Evolutionary conservation across 2,888 invertebrate genomes (phyloP).

Genomic region (Archips crataeganus): DNA sequence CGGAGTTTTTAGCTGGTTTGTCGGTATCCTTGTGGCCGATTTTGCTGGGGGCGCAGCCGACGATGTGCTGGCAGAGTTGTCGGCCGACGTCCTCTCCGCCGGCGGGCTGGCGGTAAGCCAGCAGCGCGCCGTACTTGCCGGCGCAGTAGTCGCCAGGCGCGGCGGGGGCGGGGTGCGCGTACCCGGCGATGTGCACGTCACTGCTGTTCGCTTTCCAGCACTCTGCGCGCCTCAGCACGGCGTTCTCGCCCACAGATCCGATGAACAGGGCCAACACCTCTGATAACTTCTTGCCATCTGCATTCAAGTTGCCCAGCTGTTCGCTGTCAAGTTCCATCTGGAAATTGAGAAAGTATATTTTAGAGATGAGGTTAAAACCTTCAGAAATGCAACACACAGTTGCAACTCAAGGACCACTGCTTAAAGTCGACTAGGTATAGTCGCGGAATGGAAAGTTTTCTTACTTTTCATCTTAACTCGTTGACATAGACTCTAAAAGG

Average conservation of each 20-base stretch:
- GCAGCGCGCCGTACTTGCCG: slow-evolving; percentile 94
- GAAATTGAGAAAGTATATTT: slow-evolving; percentile 51
- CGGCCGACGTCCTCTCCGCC: slow-evolving; percentile 86
- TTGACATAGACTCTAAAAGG: too few relatives aligned
- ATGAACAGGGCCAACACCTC: slow-evolving; percentile 95
- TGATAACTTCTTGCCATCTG: slow-evolving; percentile 89
- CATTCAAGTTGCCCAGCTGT: slow-evolving; percentile 87
- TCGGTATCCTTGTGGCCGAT: slow-evolving; percentile 89
- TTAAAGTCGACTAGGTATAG: too few relatives aligned
- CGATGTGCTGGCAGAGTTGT: slow-evolving; percentile 96
- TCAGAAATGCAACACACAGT: background rate
- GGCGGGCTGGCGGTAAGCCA: slow-evolving; percentile 87
- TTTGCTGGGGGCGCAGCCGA: slow-evolving; percentile 93
- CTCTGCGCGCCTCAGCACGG: slow-evolving; percentile 91
- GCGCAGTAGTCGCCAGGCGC: slow-evolving; percentile 81
- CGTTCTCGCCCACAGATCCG: slow-evolving; percentile 96
- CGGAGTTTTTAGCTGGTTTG: slow-evolving; percentile 86
- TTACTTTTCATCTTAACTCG: too few relatives aligned
- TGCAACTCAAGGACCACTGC: too few relatives aligned
- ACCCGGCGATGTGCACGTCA: slow-evolving; percentile 87
- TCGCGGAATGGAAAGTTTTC: too few relatives aligned
- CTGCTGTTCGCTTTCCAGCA: slow-evolving; percentile 87
- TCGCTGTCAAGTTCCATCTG: slow-evolving; percentile 88
- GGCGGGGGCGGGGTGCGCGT: slow-evolving; percentile 91
- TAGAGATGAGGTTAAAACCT: background rate